phyloP scores from a whole-genome alignment of 1,140 invertebrate species.

The Nephila pilipes region DNA sequence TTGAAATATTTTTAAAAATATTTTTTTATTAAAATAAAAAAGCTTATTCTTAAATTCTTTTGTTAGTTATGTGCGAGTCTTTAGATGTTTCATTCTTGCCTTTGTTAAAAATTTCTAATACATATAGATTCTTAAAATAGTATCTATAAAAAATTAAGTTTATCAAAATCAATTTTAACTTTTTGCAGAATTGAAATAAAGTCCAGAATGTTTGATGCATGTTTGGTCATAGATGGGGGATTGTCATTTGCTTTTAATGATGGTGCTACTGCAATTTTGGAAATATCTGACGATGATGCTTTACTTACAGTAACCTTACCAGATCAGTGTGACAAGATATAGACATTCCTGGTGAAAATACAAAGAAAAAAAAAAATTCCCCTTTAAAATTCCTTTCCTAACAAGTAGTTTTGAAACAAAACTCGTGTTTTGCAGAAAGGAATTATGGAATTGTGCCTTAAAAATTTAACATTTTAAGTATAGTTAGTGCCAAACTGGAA shows the following conservation, averaged over 20 bases:
- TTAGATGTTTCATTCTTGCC: too few species aligned
- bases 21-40: too few species aligned
- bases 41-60: too few species aligned
- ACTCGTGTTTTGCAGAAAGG: not conserved
- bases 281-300: slow-evolving; percentile 92
- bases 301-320: slow-evolving; percentile 89
- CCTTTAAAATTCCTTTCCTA: not conserved
- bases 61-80: too few species aligned
- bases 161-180: not conserved
- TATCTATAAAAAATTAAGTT: not conserved
- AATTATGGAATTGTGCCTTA: slow-evolving; percentile 32
- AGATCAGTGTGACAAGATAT: slow-evolving; percentile 30
- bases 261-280: slow-evolving; percentile 91
- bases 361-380: not conserved
- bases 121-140: not conserved
- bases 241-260: slow-evolving; percentile 97
- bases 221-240: slow-evolving; percentile 97
- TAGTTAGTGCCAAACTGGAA: slow-evolving; percentile 21
- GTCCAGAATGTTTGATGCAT: slow-evolving; percentile 96
- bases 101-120: not conserved
- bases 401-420: not conserved
- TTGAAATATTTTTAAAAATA: too few species aligned
- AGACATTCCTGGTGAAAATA: not conserved
- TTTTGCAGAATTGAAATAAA: slow-evolving; percentile 86
- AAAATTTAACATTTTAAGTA: not conserved